These are phyloP conservation scores for Ambastaia sidthimunki DNA, from an alignment of 2,797 vertebrate genomes.

Conservation along the genomic window DNA sequence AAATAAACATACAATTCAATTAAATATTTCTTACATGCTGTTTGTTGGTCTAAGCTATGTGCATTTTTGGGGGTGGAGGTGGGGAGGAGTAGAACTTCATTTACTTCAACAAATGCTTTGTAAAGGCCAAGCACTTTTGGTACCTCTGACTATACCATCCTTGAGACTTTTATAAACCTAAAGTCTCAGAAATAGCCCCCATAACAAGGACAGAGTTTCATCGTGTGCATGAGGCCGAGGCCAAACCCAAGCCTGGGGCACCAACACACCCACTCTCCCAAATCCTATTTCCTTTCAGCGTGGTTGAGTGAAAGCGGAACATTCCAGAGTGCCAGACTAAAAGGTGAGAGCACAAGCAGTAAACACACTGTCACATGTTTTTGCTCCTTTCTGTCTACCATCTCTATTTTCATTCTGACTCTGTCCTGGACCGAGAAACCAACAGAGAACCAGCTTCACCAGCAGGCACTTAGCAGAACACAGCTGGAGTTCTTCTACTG, in stretches of 20 bases:
- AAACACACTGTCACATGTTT: slow-evolving; percentile 49
- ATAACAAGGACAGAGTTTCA: slow-evolving; percentile 23
- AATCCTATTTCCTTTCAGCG: slow-evolving; percentile 47
- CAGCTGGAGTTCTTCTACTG: slow-evolving; percentile 3
- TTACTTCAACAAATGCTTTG: slow-evolving; percentile 19
- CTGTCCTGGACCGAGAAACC: slow-evolving; percentile 5
- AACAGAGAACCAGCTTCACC: slow-evolving; percentile 2
- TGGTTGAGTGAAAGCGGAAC: slow-evolving; percentile 38
- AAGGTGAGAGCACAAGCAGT: slow-evolving; percentile 53
- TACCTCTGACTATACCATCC: slow-evolving; percentile 18
- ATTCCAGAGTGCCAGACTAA: slow-evolving; percentile 53
- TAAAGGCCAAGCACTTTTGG: slow-evolving; percentile 17
- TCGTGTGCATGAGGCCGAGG: slow-evolving; percentile 33
- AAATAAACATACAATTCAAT: background rate
- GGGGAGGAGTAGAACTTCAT: background rate
- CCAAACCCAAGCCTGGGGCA: slow-evolving; percentile 47
- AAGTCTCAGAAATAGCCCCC: slow-evolving; percentile 29
- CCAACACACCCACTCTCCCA: slow-evolving; percentile 35
- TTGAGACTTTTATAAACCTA: slow-evolving; percentile 13
- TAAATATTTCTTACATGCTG: too few relatives aligned
- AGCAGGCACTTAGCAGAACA: background rate
- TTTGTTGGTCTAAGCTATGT: background rate
- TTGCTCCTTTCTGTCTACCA: slow-evolving; percentile 23
- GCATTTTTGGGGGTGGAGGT: background rate
- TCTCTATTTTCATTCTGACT: slow-evolving; percentile 31